Base-by-base conservation (phyloP, 2,113 vertebrate genomes). In the Ctenodactylus gundi region DNA sequence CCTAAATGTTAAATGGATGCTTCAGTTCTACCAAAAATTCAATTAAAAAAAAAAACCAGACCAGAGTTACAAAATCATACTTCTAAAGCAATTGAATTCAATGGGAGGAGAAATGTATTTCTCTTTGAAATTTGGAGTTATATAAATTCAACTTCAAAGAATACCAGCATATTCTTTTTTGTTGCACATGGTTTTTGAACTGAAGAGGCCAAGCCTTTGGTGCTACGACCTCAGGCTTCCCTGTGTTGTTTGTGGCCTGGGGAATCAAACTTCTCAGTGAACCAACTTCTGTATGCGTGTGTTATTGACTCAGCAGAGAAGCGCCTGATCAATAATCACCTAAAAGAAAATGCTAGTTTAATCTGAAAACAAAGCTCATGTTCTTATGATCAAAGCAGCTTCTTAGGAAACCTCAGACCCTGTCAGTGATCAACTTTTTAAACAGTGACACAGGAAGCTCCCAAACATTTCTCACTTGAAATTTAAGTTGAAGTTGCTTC, bases 81-180 rank as follows among this genome's bases (percentile, higher is more conserved):
- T 93, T 95, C 85, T 91, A 76, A 92, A 92, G 94, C 55, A 84
- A 76, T 41, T 27, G 29, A 90, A 90, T 83, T 96, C 89, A 85
- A 90, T 82, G 72, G 90, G 83, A 91, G 87, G 84, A 93, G 85
- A 76, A 85, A 82, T 55, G 51, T 31, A 60, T 76, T 96, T 94
- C 93, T 91, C 64, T 81, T 72, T 94, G 83, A 93, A 90, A 93
- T 78, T 0, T 60, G 70, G 88, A 94, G 80, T 93, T 94, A 91
- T 20, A 4, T 89, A 96, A 95, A 92, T 64, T 53, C 70, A 57
- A 87, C 89, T 93, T 82, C 92, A 95, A 91, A 96, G 92, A 90
- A 18, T 27, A 58, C 20, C 17, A 77, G 75, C 41, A 58, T 20
- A 51, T 65, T 87, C 84, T 91, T 39, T 87, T 44, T 67, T 39